Evolutionary conservation across 1,140 invertebrate species (phyloP).

Genomic region (Drosophila subobscura): DNA sequence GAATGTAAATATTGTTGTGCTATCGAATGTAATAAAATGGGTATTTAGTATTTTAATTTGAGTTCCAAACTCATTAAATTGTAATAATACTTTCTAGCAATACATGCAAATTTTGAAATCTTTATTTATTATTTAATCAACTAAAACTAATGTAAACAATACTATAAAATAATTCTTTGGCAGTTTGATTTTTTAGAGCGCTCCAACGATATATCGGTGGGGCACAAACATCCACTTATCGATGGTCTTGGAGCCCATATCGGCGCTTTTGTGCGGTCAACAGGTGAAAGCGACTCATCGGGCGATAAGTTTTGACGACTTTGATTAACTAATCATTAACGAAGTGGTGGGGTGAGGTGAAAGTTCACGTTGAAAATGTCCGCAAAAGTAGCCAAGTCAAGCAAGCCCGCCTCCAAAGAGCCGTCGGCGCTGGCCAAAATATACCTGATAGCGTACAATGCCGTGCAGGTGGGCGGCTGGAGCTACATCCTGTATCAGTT

Average conservation of each 20-base stretch:
- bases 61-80: too few relatives aligned
- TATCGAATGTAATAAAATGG: too few relatives aligned
- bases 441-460: constrained; percentile 86
- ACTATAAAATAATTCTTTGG: neutral
- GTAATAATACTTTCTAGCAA: too few relatives aligned
- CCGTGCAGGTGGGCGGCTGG: constrained; percentile 87
- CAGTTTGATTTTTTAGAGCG: neutral
- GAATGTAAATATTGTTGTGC: too few relatives aligned
- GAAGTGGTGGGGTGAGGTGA: constrained; percentile 47
- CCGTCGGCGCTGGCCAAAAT: constrained; percentile 82
- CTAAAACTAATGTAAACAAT: too few relatives aligned
- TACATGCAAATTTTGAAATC: too few relatives aligned
- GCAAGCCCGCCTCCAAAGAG: constrained; percentile 64
- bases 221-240: neutral
- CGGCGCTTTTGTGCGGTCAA: constrained; percentile 3
- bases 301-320: constrained; percentile 39
- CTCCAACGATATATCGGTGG: too few relatives aligned
- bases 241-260: neutral
- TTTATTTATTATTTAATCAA: too few relatives aligned
- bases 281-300: constrained; percentile 63
- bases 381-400: constrained; percentile 60
- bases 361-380: constrained; percentile 71
- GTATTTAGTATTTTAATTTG: too few relatives aligned
- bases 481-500: constrained; percentile 88
- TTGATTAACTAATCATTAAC: constrained; percentile 57